phyloP scores from a whole-genome alignment of 2,888 invertebrate genomes.

The Digitonthophagus gazella region DNA sequence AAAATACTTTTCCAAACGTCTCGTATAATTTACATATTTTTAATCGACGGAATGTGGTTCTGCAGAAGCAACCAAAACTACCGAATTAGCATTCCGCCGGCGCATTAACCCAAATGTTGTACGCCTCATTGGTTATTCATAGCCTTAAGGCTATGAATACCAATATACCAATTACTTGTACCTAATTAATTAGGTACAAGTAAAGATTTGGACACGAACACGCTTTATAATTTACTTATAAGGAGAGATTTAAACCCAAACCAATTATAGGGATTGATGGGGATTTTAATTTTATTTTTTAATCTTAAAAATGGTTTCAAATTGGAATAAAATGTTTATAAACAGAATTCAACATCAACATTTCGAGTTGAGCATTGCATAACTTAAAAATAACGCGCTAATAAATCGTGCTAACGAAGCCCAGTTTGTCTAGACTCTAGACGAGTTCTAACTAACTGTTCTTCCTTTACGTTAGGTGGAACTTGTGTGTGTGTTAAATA shows the following conservation, averaged over 20 bases:
- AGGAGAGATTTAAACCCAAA: background rate
- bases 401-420: background rate
- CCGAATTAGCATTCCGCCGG: constrained; percentile 10
- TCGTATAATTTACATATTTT: too few relatives aligned
- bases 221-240: background rate
- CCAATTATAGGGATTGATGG: too few relatives aligned
- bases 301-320: too few relatives aligned
- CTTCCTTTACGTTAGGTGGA: background rate
- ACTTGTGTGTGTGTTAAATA: background rate
- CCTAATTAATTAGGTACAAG: constrained; percentile 11
- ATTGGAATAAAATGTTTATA: background rate
- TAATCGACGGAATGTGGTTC: too few relatives aligned
- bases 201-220: background rate
- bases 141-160: too few relatives aligned
- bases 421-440: background rate
- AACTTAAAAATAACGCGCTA: background rate
- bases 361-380: background rate
- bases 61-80: background rate
- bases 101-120: constrained; percentile 9
- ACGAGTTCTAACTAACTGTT: background rate
- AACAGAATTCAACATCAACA: background rate
- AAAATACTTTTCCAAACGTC: too few relatives aligned
- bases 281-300: too few relatives aligned
- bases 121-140: constrained; percentile 13
- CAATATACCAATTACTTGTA: too few relatives aligned